Evolutionary conservation across 2,888 invertebrate genomes (phyloP).

Genomic region (Drosophila lutescens): DNA sequence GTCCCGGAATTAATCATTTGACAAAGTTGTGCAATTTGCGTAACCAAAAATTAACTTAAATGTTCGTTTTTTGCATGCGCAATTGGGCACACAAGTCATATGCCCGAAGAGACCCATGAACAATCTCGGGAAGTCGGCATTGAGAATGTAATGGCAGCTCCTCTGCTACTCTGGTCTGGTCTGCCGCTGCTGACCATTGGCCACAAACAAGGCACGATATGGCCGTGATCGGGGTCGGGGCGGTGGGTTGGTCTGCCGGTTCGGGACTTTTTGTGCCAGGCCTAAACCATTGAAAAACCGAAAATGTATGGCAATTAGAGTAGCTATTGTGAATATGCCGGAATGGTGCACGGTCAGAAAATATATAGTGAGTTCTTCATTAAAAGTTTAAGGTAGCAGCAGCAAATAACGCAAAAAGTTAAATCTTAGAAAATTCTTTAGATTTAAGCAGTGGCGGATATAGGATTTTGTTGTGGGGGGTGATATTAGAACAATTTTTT

Average conservation of each 20-base stretch:
- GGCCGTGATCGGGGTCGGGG: conserved; percentile 1
- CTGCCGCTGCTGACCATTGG: conserved; percentile 7
- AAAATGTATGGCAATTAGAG: conserved; percentile 83
- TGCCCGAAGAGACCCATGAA: conserved; percentile 5
- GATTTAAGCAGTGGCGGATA: no score
- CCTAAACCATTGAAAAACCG: conserved; percentile 77
- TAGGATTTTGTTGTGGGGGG: no score
- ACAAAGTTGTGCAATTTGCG: conserved; percentile 74
- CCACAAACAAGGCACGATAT: conserved; percentile 37
- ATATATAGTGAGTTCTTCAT: background rate
- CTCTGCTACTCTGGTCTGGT: background rate
- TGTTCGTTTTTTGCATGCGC: conserved; percentile 66
- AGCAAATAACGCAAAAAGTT: background rate
- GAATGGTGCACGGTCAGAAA: conserved; percentile 17
- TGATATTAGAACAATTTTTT: no score
- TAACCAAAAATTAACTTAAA: conserved; percentile 77
- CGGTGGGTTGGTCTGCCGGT: background rate
- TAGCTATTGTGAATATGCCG: conserved; percentile 73
- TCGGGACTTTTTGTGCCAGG: conserved; percentile 36
- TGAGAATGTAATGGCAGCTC: conserved; percentile 17
- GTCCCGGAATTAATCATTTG: conserved; percentile 76
- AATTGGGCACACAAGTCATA: conserved; percentile 53
- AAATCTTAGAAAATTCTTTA: background rate
- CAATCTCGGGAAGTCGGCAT: conserved; percentile 31
- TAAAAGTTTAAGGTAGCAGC: background rate